Percentiles rank a stretch among this genome's conserved stretches.
Evolutionary conservation across 2,888 invertebrate genomes (phyloP).

Genomic region (Trissoscelio sp.): DNA sequence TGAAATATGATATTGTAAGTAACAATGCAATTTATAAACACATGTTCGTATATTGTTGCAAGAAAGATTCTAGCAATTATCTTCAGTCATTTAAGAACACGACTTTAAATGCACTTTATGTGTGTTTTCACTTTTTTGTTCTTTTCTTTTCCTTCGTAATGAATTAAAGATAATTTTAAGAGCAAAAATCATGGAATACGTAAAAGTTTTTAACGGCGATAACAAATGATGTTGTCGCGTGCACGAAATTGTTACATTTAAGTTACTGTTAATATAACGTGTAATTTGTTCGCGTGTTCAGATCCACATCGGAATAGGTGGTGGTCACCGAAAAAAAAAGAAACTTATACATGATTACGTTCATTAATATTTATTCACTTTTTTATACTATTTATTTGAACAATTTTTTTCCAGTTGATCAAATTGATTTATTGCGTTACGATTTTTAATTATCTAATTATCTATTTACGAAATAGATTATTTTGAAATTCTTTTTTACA

Average conservation of each 20-base stretch:
- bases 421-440: not conserved
- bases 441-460: not conserved
- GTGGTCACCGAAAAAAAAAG: conserved; percentile 26
- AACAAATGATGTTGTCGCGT: conserved; percentile 57
- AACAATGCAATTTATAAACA: conserved; percentile 26
- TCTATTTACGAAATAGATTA: too few relatives aligned
- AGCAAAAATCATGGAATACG: conserved; percentile 13
- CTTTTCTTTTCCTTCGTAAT: not conserved
- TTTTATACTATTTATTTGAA: conserved; percentile 4
- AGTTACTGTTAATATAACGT: conserved; percentile 56
- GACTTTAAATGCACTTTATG: not conserved
- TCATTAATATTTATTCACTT: conserved; percentile 23
- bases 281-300: conserved; percentile 51
- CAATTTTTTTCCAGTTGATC: not conserved
- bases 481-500: too few relatives aligned
- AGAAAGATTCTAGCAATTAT: conserved; percentile 13
- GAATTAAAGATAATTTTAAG: not conserved
- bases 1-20: conserved; percentile 33
- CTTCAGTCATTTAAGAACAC: not conserved
- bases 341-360: conserved; percentile 26
- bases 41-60: conserved; percentile 2
- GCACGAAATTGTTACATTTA: conserved; percentile 56
- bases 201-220: conserved; percentile 40
- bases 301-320: conserved; percentile 24
- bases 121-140: not conserved